phyloP scores from a whole-genome alignment of 1,140 invertebrate species.

The Pristionchus pacificus region DNA sequence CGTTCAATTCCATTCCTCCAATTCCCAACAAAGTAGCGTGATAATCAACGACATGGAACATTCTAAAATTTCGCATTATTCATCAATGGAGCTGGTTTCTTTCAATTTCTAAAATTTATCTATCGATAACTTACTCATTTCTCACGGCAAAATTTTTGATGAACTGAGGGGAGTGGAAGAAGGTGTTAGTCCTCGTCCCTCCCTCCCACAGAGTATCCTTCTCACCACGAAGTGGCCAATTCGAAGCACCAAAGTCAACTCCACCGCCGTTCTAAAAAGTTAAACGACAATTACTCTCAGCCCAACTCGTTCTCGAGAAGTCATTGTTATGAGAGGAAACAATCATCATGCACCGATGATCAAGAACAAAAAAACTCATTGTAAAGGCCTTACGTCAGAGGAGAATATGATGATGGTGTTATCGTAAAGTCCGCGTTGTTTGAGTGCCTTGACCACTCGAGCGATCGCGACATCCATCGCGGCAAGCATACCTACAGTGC shows the following conservation, averaged over 20 bases:
- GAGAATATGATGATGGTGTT: conserved; percentile 61
- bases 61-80: conserved; percentile 39
- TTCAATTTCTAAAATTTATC: conserved; percentile 16
- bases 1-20: conserved; percentile 30
- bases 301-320: neutral
- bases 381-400: conserved; percentile 56
- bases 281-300: neutral
- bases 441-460: conserved; percentile 59
- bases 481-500: conserved; percentile 61
- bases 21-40: conserved; percentile 46
- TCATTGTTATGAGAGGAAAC: no score
- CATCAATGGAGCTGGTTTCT: no score
- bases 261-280: conserved; percentile 59
- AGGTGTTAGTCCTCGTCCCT: conserved; percentile 56
- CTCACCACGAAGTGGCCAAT: conserved; percentile 61
- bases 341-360: no score
- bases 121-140: conserved; percentile 36
- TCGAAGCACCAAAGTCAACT: conserved; percentile 59
- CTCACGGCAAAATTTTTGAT: conserved; percentile 35
- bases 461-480: conserved; percentile 60
- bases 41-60: conserved; percentile 55
- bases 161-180: conserved; percentile 43
- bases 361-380: no score
- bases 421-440: conserved; percentile 59
- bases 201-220: conserved; percentile 63